phyloP scores from a whole-genome alignment of 2,888 invertebrate species.

The Gibbula magus region DNA sequence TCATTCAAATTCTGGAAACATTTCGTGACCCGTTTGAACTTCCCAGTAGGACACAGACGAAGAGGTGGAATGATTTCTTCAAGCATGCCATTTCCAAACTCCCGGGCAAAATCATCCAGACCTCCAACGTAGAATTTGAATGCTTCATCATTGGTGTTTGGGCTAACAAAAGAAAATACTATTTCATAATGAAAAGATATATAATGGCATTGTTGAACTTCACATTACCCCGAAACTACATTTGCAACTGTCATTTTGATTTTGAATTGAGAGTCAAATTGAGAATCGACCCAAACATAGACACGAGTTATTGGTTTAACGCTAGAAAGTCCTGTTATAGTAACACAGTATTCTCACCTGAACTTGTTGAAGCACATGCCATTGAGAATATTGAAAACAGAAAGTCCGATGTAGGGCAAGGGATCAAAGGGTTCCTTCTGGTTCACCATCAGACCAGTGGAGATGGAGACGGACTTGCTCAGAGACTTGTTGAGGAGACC shows the following conservation, averaged over 20 bases:
- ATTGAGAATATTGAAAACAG: constrained; percentile 25
- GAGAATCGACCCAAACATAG: too few relatives aligned
- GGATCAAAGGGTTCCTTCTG: constrained; percentile 23
- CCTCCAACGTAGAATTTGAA: background rate
- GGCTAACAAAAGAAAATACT: background rate
- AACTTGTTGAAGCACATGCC: constrained; percentile 10
- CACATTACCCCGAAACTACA: too few relatives aligned
- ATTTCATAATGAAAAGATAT: background rate
- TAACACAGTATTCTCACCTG: background rate
- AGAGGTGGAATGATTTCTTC: background rate
- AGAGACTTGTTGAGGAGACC: too few relatives aligned
- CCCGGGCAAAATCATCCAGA: background rate
- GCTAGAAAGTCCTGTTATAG: too few relatives aligned
- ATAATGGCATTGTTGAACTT: too few relatives aligned
- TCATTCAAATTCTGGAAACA: too few relatives aligned
- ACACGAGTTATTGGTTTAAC: too few relatives aligned
- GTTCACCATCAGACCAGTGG: background rate
- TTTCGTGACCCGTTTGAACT: background rate
- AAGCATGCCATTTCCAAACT: background rate
- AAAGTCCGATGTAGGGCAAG: background rate
- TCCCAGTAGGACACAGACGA: background rate
- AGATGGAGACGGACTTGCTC: background rate
- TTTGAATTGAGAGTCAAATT: too few relatives aligned
- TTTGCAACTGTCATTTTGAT: too few relatives aligned
- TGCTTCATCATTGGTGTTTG: background rate